Percentiles rank a stretch among this genome's conserved stretches.
phyloP scores from a whole-genome alignment of 2,888 invertebrate species.

The Melieria crassipennis region DNA sequence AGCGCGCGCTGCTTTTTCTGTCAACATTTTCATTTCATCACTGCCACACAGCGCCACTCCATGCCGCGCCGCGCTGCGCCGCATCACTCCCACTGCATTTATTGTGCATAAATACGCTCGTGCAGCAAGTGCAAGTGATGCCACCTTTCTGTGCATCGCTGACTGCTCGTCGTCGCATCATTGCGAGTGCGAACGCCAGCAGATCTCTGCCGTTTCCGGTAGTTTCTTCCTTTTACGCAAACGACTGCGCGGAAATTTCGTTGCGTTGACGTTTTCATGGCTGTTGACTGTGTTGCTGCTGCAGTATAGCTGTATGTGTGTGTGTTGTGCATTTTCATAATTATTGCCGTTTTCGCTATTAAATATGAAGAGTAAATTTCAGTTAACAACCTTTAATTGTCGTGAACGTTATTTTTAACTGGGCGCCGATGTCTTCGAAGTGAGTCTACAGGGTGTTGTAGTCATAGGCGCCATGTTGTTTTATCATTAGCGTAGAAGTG shows the following conservation, averaged over 20 bases:
- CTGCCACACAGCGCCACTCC: background rate
- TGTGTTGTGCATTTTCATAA: slow-evolving; percentile 32
- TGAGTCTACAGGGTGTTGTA: no score
- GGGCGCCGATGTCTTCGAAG: no score
- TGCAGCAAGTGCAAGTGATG: slow-evolving; percentile 35
- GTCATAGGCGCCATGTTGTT: no score
- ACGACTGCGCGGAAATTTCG: background rate
- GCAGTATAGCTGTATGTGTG: slow-evolving; percentile 17
- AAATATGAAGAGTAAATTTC: slow-evolving; percentile 21
- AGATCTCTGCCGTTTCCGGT: slow-evolving; percentile 16
- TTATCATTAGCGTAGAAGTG: no score
- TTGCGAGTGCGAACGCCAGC: background rate
- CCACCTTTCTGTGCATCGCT: slow-evolving; percentile 13
- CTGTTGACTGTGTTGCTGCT: no score
- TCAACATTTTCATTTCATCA: slow-evolving; percentile 23
- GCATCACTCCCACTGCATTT: background rate
- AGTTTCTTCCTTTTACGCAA: slow-evolving; percentile 22
- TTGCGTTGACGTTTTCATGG: background rate
- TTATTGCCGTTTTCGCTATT: slow-evolving; percentile 30
- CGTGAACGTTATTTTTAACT: no score
- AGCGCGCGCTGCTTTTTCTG: slow-evolving; percentile 2
- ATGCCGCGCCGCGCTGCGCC: background rate
- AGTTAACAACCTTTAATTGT: slow-evolving; percentile 30
- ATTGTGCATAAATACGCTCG: slow-evolving; percentile 29
- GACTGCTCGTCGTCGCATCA: background rate